Evolutionary conservation across 2,888 invertebrate genomes (phyloP).

Genomic region (Thereva unica): DNA sequence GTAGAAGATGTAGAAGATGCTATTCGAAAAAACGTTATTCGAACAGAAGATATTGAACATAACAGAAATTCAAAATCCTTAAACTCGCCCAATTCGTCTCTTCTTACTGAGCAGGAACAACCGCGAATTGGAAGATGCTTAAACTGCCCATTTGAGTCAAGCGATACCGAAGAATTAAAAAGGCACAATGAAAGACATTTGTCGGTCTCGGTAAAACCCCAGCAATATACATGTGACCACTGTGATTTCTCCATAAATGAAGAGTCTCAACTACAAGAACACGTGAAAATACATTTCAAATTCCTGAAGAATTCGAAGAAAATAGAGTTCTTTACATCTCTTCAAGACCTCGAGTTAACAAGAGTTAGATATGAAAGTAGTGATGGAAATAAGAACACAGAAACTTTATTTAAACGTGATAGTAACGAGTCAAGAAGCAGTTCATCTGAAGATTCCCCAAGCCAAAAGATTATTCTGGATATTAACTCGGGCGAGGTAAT

Average conservation of each 20-base stretch:
- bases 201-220: constrained; percentile 50
- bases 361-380: constrained; percentile 45
- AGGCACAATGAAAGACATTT: constrained; percentile 76
- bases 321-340: constrained; percentile 55
- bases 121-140: constrained; percentile 61
- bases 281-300: constrained; percentile 76
- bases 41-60: constrained; percentile 18
- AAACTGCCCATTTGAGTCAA: constrained; percentile 79
- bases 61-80: constrained; percentile 4
- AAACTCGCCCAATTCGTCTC: constrained; percentile 3
- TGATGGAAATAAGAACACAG: constrained; percentile 4
- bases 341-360: constrained; percentile 54
- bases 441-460: neutral
- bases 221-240: constrained; percentile 71
- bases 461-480: constrained; percentile 26
- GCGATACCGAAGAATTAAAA: constrained; percentile 71
- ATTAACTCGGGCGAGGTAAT: constrained; percentile 38
- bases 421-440: neutral
- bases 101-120: constrained; percentile 23
- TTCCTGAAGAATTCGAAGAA: constrained; percentile 51
- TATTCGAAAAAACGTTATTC: constrained; percentile 39
- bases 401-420: constrained; percentile 16
- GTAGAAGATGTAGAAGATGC: constrained; percentile 14
- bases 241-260: constrained; percentile 79
- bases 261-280: constrained; percentile 75